A percentile compares a stretch with the other conserved stretches of the same genome.
Evolutionary conservation across 2,797 vertebrate genomes (phyloP).

Genomic region (Chrysocyon brachyurus): DNA sequence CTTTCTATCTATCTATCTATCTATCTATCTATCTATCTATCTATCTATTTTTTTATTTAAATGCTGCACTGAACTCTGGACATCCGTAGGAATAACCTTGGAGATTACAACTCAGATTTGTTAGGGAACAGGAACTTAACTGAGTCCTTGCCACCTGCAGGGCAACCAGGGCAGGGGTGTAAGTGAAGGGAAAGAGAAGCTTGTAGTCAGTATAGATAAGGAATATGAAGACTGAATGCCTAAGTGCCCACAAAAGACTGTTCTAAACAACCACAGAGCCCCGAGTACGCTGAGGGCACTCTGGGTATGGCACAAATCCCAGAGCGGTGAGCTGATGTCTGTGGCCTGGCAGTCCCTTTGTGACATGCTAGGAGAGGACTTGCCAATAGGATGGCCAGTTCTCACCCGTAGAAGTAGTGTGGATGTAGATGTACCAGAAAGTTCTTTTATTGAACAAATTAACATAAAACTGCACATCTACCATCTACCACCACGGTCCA

Average conservation of each 20-base stretch:
- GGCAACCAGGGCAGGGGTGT: neutral
- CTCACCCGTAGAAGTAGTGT: neutral
- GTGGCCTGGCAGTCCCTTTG: neutral
- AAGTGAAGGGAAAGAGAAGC: neutral
- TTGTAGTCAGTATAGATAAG: neutral
- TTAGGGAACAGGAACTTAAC: neutral
- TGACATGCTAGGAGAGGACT: neutral
- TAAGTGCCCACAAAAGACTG: neutral
- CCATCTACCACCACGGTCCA: neutral
- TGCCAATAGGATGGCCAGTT: neutral
- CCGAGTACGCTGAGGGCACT: neutral
- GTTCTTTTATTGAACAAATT: neutral
- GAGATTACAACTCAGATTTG: neutral
- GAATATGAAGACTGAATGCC: neutral
- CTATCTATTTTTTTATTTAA: neutral
- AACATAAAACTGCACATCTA: neutral
- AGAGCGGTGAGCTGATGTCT: neutral
- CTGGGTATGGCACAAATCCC: neutral
- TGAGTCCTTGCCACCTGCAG: neutral
- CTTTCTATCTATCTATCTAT: neutral
- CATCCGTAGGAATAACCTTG: neutral
- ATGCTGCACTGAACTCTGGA: neutral
- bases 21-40: neutral
- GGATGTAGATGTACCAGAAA: neutral
- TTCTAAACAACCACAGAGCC: slow-evolving; percentile 7